Base-by-base conservation (phyloP, 30 jellyfish, hydroid and myxozoan genomes). In the Catostylus mosaicus region DNA sequence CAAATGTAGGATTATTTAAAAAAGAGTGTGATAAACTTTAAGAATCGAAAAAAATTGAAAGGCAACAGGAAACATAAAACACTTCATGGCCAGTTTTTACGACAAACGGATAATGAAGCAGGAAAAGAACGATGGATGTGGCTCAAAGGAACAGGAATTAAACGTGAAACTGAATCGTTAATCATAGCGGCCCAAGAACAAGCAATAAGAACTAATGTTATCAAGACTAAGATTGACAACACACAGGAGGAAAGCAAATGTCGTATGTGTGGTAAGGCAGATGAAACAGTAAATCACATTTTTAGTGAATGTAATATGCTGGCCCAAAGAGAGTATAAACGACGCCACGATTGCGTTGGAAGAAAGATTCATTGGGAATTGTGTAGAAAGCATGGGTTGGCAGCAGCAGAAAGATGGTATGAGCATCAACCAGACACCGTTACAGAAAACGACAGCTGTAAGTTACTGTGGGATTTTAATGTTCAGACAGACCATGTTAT, bases 231-330 rank as follows among this genome's bases (percentile, higher is more conserved):
- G 67, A 52, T 52, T 52, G 67, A 52, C 67, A 52, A 52, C 67
- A 52, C 67, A 19, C 36, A 54, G 65, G 77, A 54, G 63, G 77
- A 75, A 40, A 59, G 77, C 64, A 52, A 23, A 26, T 78, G 83
- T 46, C 7, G 71, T 29, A 12, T 63, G 66, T 61, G 89, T 61
- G 71, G 71, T 7, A 60, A 34, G 71, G 83, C 47, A 12, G 75
- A 64, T 38, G 84, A 80, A 80, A 80, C 90, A 32, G 71, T 80
- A 10, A 64, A 80, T 62, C 90, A 80, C 35, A 52, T 11, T 52
- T 7, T 7, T 26, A 66, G 56, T 66, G 78, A 30, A 66, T 66
- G 78, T 36, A 66, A 31, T 57, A 30, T 16, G 78, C n/a, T 66
- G 59, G 57, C 29, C 32, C 56, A 30, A 66, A 66, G 32, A 62